Evolutionary conservation across 2,113 vertebrate species (phyloP).

Genomic region (Erythrocercus mccallii): DNA sequence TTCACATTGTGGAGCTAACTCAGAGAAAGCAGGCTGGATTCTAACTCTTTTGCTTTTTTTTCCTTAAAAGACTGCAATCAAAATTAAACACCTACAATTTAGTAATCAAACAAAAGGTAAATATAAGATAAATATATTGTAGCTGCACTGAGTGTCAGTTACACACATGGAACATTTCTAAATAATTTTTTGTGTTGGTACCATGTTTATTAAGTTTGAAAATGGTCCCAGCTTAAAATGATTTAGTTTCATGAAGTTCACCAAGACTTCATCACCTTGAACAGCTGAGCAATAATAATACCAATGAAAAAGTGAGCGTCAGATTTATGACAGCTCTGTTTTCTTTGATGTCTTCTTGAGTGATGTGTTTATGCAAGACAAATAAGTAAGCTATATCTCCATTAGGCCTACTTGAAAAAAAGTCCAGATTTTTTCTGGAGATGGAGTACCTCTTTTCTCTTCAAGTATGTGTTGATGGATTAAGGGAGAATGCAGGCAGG

Average conservation of each 20-base stretch:
- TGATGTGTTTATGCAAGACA: slow-evolving; percentile 3
- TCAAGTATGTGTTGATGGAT: slow-evolving; percentile 44
- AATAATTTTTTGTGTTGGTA: background rate
- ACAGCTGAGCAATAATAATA: background rate
- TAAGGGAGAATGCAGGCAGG: slow-evolving; percentile 6
- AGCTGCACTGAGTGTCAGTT: background rate
- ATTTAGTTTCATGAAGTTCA: background rate
- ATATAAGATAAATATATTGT: background rate
- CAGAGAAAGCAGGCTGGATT: background rate
- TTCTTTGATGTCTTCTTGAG: slow-evolving; percentile 8
- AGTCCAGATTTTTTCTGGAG: slow-evolving; percentile 13
- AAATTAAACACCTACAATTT: background rate
- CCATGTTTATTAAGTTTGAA: background rate
- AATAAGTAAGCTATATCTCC: background rate
- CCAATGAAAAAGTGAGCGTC: background rate
- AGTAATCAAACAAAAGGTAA: background rate
- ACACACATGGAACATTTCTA: background rate
- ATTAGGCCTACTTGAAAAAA: slow-evolving; percentile 21
- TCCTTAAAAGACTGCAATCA: background rate
- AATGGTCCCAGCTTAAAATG: background rate
- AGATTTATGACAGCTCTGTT: background rate
- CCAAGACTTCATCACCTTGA: background rate
- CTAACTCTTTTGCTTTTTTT: background rate
- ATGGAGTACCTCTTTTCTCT: background rate
- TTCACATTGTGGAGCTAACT: background rate